Conservation (phyloP, 2,113 vertebrate genomes). For the Psophia crepitans region DNA sequence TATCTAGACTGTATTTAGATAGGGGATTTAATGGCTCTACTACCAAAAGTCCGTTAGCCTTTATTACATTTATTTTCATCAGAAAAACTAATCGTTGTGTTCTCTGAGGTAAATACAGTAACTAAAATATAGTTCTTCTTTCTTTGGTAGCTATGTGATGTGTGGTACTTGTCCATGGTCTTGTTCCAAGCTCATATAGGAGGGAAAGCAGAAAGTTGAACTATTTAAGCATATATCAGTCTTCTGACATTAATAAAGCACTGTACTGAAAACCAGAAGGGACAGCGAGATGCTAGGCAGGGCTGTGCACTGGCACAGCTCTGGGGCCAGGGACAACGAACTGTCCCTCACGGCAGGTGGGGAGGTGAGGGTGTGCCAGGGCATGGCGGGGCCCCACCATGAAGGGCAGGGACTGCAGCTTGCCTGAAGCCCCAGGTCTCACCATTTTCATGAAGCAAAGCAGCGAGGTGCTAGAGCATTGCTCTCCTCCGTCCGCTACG, state of each 20-base stretch:
- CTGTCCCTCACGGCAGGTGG: fast-evolving
- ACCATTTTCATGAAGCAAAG: neutral
- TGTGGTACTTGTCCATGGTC: neutral
- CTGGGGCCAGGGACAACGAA: neutral
- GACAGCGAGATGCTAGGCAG: neutral
- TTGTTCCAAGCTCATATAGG: neutral
- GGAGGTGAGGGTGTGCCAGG: neutral
- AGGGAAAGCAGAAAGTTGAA: constrained; percentile 12
- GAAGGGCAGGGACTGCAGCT: neutral
- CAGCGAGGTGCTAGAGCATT: neutral
- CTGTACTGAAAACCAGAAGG: neutral
- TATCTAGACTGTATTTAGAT: constrained; percentile 30
- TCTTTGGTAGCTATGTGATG: neutral
- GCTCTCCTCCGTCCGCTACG: fast-evolving
- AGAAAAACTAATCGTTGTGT: constrained; percentile 27
- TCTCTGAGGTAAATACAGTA: constrained; percentile 31
- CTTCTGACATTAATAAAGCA: neutral
- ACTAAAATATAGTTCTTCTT: constrained; percentile 61
- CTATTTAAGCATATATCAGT: neutral
- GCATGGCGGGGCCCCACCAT: fast-evolving
- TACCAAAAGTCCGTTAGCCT: constrained; percentile 51
- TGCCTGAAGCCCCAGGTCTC: neutral
- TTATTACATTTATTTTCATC: constrained; percentile 43
- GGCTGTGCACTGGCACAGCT: neutral
- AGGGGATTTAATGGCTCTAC: constrained; percentile 42